Percentiles rank a stretch among this genome's conserved stretches.
These are phyloP conservation scores for Dunckerocampus dactyliophorus DNA, from an alignment of 2,113 vertebrate species.

Conservation along the genomic window DNA sequence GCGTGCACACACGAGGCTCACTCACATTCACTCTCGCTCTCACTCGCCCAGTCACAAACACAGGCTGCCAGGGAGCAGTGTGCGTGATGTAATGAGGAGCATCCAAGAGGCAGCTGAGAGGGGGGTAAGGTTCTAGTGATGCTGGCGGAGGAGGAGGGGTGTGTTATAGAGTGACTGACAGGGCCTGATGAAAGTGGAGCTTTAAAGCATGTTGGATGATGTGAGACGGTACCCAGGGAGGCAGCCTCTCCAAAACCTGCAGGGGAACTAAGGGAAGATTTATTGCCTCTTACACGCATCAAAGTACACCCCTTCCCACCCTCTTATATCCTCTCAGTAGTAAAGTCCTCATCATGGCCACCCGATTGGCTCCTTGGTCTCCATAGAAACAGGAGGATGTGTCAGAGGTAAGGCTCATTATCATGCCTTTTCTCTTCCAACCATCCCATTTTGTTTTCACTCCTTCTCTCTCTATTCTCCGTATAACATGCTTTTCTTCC, in stretches of 20 bases:
- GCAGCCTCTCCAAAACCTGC: conserved; percentile 14
- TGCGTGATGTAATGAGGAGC: conserved; percentile 71
- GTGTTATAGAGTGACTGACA: conserved; percentile 20
- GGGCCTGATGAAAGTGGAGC: conserved; percentile 10
- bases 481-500: conserved; percentile 16
- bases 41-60: conserved; percentile 65
- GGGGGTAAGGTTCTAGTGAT: conserved; percentile 22
- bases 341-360: conserved; percentile 61
- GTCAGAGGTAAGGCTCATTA: conserved; percentile 70
- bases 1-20: conserved; percentile 47
- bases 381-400: conserved; percentile 81
- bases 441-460: conserved; percentile 50
- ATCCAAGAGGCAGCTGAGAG: conserved; percentile 50
- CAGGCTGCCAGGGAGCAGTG: conserved; percentile 51
- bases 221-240: neutral
- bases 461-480: conserved; percentile 34
- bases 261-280: conserved; percentile 15
- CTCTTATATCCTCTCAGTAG: conserved; percentile 62
- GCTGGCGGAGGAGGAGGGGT: neutral
- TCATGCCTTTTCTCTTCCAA: conserved; percentile 46
- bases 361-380: conserved; percentile 74
- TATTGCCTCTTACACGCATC: conserved; percentile 28
- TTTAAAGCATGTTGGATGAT: conserved; percentile 7
- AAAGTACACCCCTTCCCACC: conserved; percentile 43
- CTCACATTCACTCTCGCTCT: conserved; percentile 47